phyloP scores from a whole-genome alignment of 2,888 invertebrate genomes.

The Alloscopus bannaensis region DNA sequence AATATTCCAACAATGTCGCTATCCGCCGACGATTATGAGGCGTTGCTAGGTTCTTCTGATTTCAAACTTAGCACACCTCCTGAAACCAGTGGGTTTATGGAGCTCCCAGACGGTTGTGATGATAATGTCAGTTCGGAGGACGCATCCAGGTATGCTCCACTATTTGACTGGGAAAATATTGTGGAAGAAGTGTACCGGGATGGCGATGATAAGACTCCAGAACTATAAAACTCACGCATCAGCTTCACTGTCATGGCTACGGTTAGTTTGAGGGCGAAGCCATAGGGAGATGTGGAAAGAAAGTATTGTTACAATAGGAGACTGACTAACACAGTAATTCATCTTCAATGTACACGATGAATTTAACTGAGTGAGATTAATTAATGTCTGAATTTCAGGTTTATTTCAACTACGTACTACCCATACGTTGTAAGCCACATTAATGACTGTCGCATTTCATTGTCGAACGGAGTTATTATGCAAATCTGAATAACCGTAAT shows the following conservation, averaged over 20 bases:
- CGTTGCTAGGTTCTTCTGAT: constrained; percentile 33
- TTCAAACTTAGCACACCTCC: constrained; percentile 1
- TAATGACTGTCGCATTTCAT: too few species aligned
- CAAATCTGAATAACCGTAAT: too few species aligned
- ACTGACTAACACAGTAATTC: constrained; percentile 59
- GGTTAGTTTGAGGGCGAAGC: too few species aligned
- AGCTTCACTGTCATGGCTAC: background rate
- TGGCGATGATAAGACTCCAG: background rate
- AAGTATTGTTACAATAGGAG: constrained; percentile 52
- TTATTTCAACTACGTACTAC: background rate
- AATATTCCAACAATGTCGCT: constrained; percentile 36
- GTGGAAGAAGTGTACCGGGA: constrained; percentile 54
- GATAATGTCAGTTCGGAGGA: background rate
- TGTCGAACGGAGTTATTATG: too few species aligned
- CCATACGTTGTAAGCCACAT: constrained; percentile 10
- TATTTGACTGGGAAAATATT: constrained; percentile 55
- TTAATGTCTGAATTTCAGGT: constrained; percentile 51
- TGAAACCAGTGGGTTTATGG: constrained; percentile 29
- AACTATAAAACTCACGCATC: background rate
- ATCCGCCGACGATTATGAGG: constrained; percentile 58
- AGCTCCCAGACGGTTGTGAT: constrained; percentile 2
- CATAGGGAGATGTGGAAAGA: too few species aligned
- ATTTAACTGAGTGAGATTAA: constrained; percentile 62
- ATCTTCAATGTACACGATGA: constrained; percentile 28
- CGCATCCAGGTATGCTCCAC: background rate